Conservation (phyloP, 1,140 invertebrate genomes). For the Drosophila lacertosa region DNA sequence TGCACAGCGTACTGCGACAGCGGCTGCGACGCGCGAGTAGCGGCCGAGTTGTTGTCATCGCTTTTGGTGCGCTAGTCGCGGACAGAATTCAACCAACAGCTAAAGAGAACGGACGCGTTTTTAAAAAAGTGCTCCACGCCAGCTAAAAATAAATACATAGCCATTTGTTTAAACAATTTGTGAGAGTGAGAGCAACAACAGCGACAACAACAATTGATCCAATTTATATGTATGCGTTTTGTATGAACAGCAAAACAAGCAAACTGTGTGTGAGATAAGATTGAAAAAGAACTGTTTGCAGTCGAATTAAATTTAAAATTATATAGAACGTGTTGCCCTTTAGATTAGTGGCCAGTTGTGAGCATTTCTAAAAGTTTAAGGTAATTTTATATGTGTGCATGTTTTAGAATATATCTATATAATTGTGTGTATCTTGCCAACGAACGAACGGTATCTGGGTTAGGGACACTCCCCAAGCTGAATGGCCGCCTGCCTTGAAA, state of each 20-base stretch:
- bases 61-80: conserved; percentile 22
- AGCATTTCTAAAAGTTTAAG: conserved; percentile 30
- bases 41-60: conserved; percentile 45
- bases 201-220: conserved; percentile 10
- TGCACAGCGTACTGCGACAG: conserved; percentile 52
- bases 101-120: conserved; percentile 67
- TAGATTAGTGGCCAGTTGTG: conserved; percentile 1
- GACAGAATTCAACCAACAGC: conserved; percentile 67
- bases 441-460: conserved; percentile 60
- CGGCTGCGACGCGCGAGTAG: conserved; percentile 13
- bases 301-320: conserved; percentile 28
- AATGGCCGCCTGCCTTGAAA: conserved; percentile 1
- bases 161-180: conserved; percentile 67
- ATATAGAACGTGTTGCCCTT: conserved; percentile 15
- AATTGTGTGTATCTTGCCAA: conserved; percentile 3
- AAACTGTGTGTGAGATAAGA: conserved; percentile 42
- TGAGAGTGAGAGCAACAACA: conserved; percentile 29
- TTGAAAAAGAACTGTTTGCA: conserved; percentile 26
- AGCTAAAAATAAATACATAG: conserved; percentile 25
- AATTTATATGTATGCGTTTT: conserved; percentile 13
- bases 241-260: conserved; percentile 51
- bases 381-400: conserved; percentile 49
- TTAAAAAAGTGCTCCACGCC: conserved; percentile 30
- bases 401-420: conserved; percentile 1
- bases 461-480: conserved; percentile 67